These are phyloP conservation scores for Dasypogon diadema DNA, from an alignment of 2,888 invertebrate species.

Conservation along the genomic window DNA sequence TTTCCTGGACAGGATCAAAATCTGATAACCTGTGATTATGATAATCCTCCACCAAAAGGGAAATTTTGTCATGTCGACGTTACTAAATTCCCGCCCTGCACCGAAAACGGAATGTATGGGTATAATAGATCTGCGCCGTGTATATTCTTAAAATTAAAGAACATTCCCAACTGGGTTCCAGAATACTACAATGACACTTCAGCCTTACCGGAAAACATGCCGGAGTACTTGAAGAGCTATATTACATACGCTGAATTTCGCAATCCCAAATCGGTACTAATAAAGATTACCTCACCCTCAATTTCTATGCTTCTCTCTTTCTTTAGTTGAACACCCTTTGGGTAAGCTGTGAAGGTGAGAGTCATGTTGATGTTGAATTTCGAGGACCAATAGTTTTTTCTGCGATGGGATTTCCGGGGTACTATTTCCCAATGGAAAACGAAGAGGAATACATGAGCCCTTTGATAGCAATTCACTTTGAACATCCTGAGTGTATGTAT, in stretches of 20 bases:
- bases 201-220: conserved; percentile 81
- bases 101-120: conserved; percentile 85
- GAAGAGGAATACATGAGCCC: conserved; percentile 90
- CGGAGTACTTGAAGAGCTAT: conserved; percentile 76
- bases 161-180: conserved; percentile 92
- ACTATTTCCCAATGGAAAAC: conserved; percentile 90
- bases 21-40: conserved; percentile 81
- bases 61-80: conserved; percentile 91
- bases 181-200: conserved; percentile 81
- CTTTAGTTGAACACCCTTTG: conserved; percentile 89
- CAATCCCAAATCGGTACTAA: too few relatives aligned
- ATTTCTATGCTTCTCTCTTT: too few relatives aligned
- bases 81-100: conserved; percentile 83
- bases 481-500: conserved; percentile 72
- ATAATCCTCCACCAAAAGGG: conserved; percentile 76
- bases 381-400: conserved; percentile 86
- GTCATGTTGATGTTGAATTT: conserved; percentile 91
- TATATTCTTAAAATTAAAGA: conserved; percentile 94
- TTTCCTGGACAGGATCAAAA: conserved; percentile 81
- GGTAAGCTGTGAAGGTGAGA: conserved; percentile 95
- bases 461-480: conserved; percentile 86
- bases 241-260: conserved; percentile 69
- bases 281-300: too few relatives aligned
- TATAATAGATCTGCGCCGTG: conserved; percentile 94
- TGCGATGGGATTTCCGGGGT: conserved; percentile 88